Evolutionary conservation across 2,113 vertebrate species (phyloP), one percentile per base, ranked within the genome.

Genomic region (Lampris incognitus): DNA sequence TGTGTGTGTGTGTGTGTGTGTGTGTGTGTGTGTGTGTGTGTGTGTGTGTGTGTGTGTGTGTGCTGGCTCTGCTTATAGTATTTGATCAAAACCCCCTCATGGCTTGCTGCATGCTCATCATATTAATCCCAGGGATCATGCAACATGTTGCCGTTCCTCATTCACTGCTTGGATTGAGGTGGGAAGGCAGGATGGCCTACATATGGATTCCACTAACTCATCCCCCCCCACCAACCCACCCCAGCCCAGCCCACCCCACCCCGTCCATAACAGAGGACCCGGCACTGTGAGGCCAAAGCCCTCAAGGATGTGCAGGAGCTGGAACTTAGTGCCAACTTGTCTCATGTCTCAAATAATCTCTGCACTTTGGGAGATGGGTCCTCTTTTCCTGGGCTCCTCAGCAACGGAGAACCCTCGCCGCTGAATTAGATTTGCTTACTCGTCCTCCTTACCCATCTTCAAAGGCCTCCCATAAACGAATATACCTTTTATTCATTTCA

Each of bases 401-500:
- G 79, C 65, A 76, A 69, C 8, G 40, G 65, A 71, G 83, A 72
- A 55, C 66, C 51, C 65, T 79, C 1, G 7, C 70, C 71, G 78
- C 70, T 90, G 84, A 88, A 88, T 89, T 88, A 79, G 84, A 89
- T 88, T 89, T 88, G 81, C 85, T 88, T 88, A 85, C 80, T 84
- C 72, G 71, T 78, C 78, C 83, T 83, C 83, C 83, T 83, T 81
- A 64, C 51, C 61, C 82, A 71, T 89, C 88, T 90, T 90, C 90
- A 91, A 89, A 91, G 82, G 76, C 66, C 80, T 86, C 67, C 41
- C 80, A 88, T 89, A 89, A 82, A 83, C 82, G 86, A 90, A 85
- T 85, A 85, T 84, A 88, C 87, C 84, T 90, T 87, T 86, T 79
- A 88, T 87, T 90, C 78, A 89, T 88, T 90, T 86, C 85, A 85